Evolutionary conservation across 2,113 vertebrate species (phyloP).

Genomic region (Oreochromis niloticus): DNA sequence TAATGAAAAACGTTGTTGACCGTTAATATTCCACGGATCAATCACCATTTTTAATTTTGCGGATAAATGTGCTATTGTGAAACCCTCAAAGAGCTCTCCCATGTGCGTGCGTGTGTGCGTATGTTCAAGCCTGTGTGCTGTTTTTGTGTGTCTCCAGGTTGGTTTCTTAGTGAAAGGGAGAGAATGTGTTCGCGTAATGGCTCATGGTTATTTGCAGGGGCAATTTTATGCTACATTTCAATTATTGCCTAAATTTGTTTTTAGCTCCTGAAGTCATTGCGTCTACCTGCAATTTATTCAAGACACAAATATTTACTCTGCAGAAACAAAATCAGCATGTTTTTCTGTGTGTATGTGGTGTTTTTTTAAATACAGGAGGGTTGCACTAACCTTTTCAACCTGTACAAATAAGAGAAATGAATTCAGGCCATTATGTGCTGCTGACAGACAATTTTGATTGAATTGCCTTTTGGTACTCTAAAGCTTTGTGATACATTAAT

Average conservation of each 20-base stretch:
- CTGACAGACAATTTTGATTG: conserved; percentile 12
- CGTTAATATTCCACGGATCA: conserved; percentile 90
- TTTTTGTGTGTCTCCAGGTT: conserved; percentile 28
- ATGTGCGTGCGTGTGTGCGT: conserved; percentile 23
- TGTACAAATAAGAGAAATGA: conserved; percentile 5
- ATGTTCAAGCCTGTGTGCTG: not conserved
- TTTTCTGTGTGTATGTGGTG: not conserved
- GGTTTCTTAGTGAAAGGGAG: conserved; percentile 74
- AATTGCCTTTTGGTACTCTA: not conserved
- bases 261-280: conserved; percentile 83
- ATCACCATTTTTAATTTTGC: conserved; percentile 86
- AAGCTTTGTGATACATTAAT: not conserved
- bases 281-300: conserved; percentile 82
- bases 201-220: conserved; percentile 96
- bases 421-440: not conserved
- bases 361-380: conserved; percentile 65
- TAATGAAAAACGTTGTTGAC: conserved; percentile 92
- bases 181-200: conserved; percentile 90
- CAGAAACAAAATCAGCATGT: not conserved
- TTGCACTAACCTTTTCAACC: conserved; percentile 45
- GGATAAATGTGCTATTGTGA: conserved; percentile 76
- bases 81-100: conserved; percentile 73
- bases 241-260: conserved; percentile 98
- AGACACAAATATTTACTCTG: conserved; percentile 75
- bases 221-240: conserved; percentile 99